Base-by-base conservation (phyloP, 2,888 invertebrate genomes). In the Chrysina gloriosa region DNA sequence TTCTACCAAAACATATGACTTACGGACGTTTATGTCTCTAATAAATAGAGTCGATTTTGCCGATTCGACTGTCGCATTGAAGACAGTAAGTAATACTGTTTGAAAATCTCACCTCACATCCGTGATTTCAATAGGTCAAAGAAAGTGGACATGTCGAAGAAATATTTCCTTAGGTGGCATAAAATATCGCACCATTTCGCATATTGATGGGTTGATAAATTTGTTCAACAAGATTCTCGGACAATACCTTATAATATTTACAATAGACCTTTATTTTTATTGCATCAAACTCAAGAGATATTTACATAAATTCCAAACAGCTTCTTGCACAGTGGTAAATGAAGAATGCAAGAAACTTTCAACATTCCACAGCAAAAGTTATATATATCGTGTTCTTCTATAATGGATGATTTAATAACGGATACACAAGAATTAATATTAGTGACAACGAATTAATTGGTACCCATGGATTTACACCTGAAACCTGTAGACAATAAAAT, bases 1-100 rank as follows among this genome's bases (percentile, higher is more conserved):
- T 71, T 68, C 56, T 61, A 54, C 67, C 54, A 67, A 69, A 71
- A 71, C 69, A 68, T 31, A 47, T 58, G 27, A 9, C 19, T 31
- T 5, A 25, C 7, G 9, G n/a, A 9, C 25, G 7, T 29, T 42
- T 61, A 61, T 42, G 58, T 2, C 5, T 1, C 9, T 7, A 7
- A 16, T 39, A 5, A 6, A 27, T 58, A 39, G 25, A 27, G 42
- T 6, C 27, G 42, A 25, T 25, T 42, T 39, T 58, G 42, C 25
- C 23, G 27, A 25, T 1, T 5, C 25, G n/a, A n/a, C n/a, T n/a
- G n/a, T n/a, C n/a, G 14, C 0, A 7, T 7, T 29, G 3, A 6
- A 3, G 14, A 9, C 31, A 31, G 36, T 66, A 21, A 31, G 50
- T 29, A 11, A 29, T 47, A 23, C 9, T 66, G 16, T 66, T 31